Evolutionary conservation across 2,888 invertebrate genomes (phyloP).

Genomic region (Parochlus steinenii): DNA sequence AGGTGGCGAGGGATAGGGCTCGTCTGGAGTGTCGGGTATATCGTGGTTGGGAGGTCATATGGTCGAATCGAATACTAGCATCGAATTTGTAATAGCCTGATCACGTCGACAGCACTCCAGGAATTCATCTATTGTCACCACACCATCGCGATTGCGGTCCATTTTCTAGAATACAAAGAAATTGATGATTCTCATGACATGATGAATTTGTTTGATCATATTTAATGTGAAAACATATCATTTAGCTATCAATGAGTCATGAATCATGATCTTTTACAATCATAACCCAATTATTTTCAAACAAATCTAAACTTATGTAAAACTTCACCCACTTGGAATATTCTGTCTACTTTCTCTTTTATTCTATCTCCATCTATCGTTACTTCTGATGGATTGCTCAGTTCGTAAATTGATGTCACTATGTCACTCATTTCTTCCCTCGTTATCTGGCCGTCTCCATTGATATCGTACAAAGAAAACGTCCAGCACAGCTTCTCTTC

Average conservation of each 20-base stretch:
- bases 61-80: conserved; percentile 60
- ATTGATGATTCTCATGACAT: neutral
- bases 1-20: no score
- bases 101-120: conserved; percentile 64
- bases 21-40: no score
- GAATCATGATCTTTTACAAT: neutral
- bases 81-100: conserved; percentile 60
- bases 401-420: conserved; percentile 70
- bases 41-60: no score
- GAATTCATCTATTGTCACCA: conserved; percentile 68
- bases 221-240: neutral
- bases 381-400: conserved; percentile 68
- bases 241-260: neutral
- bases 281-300: neutral
- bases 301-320: neutral
- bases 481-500: conserved; percentile 85
- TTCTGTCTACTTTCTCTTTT: conserved; percentile 65
- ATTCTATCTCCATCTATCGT: conserved; percentile 61
- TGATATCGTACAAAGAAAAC: conserved; percentile 78
- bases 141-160: conserved; percentile 70
- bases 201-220: neutral
- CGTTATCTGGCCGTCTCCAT: conserved; percentile 76
- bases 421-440: conserved; percentile 83
- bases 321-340: conserved; percentile 55
- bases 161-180: conserved; percentile 65